Conservation (phyloP, 2,113 vertebrate genomes). For the Cromileptes altivelis region DNA sequence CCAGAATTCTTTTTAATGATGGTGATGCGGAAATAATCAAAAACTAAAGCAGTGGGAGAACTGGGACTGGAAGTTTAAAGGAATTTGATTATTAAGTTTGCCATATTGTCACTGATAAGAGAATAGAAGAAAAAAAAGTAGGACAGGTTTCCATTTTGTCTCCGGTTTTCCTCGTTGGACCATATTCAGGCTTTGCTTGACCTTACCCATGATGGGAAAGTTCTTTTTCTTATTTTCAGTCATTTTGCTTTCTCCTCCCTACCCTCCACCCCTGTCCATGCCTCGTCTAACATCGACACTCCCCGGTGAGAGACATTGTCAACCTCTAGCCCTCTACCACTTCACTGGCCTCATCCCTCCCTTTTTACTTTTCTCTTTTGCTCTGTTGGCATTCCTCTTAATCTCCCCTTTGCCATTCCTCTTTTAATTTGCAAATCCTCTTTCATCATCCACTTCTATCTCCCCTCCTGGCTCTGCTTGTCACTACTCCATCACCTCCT, state of each 20-base stretch:
- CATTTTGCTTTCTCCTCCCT: neutral
- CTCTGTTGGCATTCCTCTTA: conserved; percentile 17
- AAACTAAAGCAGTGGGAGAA: conserved; percentile 9
- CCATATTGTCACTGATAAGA: neutral
- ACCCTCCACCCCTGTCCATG: neutral
- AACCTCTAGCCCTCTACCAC: neutral
- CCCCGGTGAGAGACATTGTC: conserved; percentile 15
- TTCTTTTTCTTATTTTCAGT: neutral
- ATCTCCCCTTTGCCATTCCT: conserved; percentile 26
- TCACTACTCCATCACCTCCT: conserved; percentile 37
- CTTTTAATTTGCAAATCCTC: conserved; percentile 46
- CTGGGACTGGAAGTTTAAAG: neutral
- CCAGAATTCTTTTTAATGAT: conserved; percentile 21
- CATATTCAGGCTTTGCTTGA: neutral
- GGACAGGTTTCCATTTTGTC: conserved; percentile 1
- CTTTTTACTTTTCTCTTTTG: conserved; percentile 20
- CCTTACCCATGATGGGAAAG: neutral
- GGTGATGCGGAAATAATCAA: conserved; percentile 15
- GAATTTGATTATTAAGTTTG: conserved; percentile 15
- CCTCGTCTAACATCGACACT: conserved; percentile 14
- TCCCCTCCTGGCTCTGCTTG: conserved; percentile 29
- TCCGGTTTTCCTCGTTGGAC: neutral
- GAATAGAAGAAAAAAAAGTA: neutral
- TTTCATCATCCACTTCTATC: conserved; percentile 43
- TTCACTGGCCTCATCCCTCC: neutral